These are phyloP conservation scores for Bombus waltoni DNA, from an alignment of 1,140 invertebrate species.

Conservation along the genomic window DNA sequence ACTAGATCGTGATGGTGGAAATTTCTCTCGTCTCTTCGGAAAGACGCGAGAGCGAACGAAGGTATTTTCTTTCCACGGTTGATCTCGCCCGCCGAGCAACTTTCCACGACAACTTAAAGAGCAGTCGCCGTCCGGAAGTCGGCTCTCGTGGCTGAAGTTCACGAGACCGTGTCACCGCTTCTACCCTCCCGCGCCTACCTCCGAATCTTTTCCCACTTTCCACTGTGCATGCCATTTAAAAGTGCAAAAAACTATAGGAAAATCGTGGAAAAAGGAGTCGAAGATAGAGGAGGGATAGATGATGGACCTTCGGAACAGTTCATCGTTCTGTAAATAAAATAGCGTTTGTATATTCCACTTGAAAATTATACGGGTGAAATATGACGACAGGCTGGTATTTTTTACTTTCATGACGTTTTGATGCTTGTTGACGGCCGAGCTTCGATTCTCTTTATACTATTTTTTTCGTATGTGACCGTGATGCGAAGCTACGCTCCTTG, in stretches of 20 bases:
- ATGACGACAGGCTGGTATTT: no score
- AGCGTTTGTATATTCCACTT: no score
- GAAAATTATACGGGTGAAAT: no score
- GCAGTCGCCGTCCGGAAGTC: constrained; percentile 53
- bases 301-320: background rate
- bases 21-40: background rate
- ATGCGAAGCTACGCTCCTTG: background rate
- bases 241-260: background rate
- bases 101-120: constrained; percentile 40
- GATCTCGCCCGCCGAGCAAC: constrained; percentile 36
- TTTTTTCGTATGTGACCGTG: background rate
- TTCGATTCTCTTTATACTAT: no score
- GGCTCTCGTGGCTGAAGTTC: constrained; percentile 49
- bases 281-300: background rate
- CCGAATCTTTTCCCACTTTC: background rate
- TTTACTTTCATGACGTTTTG: no score
- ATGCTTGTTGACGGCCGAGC: no score
- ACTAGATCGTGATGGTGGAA: background rate
- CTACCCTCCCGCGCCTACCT: background rate
- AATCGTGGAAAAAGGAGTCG: background rate
- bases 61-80: constrained; percentile 6
- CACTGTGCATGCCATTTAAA: no score
- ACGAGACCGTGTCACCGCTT: constrained; percentile 27
- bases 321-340: no score
- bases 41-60: background rate